These are phyloP conservation scores for Neoascia interrupta DNA, from an alignment of 2,888 invertebrate species.

Conservation along the genomic window DNA sequence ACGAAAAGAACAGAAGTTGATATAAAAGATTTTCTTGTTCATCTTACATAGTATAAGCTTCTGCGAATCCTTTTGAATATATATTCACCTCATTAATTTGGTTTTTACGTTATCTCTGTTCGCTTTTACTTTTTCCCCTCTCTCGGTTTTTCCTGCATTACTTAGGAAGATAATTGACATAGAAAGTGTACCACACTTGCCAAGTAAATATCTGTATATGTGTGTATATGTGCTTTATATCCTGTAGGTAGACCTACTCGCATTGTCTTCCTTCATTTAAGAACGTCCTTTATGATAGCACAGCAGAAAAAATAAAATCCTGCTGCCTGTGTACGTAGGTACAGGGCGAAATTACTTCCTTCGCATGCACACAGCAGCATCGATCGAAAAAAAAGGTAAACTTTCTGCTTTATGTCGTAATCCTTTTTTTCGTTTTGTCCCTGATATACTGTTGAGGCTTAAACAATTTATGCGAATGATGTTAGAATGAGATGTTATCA, in stretches of 20 bases:
- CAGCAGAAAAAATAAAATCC: slow-evolving; percentile 2
- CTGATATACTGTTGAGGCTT: slow-evolving; percentile 35
- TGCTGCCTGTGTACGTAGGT: too few relatives aligned
- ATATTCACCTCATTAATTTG: slow-evolving; percentile 59
- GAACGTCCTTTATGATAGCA: slow-evolving; percentile 32
- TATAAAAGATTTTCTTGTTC: too few relatives aligned
- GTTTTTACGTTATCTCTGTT: slow-evolving; percentile 42
- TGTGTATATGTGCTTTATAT: too few relatives aligned
- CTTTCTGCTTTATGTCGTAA: slow-evolving; percentile 32
- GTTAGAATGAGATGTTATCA: slow-evolving; percentile 58
- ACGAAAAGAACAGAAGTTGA: slow-evolving; percentile 26
- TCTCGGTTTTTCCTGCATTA: slow-evolving; percentile 15
- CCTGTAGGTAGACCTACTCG: too few relatives aligned
- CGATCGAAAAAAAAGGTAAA: too few relatives aligned
- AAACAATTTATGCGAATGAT: slow-evolving; percentile 59
- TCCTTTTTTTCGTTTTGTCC: slow-evolving; percentile 47
- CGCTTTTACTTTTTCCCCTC: not conserved
- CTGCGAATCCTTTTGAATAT: slow-evolving; percentile 54
- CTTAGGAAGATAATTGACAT: slow-evolving; percentile 60
- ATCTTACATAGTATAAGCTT: too few relatives aligned
- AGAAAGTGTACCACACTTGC: slow-evolving; percentile 32
- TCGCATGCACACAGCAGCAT: not conserved
- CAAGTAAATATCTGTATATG: too few relatives aligned
- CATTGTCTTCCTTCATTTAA: slow-evolving; percentile 29
- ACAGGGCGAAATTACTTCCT: too few relatives aligned